These are phyloP conservation scores for Tenualosa thibaudeaui DNA, from an alignment of 2,797 vertebrate species.

Conservation along the genomic window DNA sequence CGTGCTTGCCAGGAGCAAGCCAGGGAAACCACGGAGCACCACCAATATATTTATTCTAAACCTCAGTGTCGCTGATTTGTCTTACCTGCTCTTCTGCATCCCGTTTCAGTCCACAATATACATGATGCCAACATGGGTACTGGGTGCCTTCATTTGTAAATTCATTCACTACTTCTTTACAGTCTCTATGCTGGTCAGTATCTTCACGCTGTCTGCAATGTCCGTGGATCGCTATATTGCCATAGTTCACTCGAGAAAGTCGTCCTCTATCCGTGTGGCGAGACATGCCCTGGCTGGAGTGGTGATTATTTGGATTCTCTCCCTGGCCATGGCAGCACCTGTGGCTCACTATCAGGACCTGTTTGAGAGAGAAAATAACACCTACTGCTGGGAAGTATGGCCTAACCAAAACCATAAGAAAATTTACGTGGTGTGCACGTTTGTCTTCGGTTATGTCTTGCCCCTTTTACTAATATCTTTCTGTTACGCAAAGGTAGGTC, in stretches of 20 bases:
- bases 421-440: constrained; percentile 89
- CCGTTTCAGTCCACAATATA: constrained; percentile 96
- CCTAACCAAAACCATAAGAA: constrained; percentile 82
- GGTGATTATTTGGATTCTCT: constrained; percentile 88
- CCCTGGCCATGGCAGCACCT: constrained; percentile 89
- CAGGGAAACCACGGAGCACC: constrained; percentile 87
- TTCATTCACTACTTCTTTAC: constrained; percentile 97
- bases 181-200: constrained; percentile 96
- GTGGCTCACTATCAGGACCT: constrained; percentile 90
- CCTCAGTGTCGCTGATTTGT: constrained; percentile 94
- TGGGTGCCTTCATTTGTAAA: constrained; percentile 95
- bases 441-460: constrained; percentile 93
- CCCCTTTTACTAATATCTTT: constrained; percentile 94
- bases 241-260: constrained; percentile 92
- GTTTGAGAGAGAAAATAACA: constrained; percentile 80
- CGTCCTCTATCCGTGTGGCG: constrained; percentile 84
- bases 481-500: constrained; percentile 94
- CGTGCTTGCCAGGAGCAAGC: constrained; percentile 87
- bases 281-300: constrained; percentile 85
- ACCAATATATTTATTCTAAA: constrained; percentile 98
- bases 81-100: constrained; percentile 95
- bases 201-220: constrained; percentile 96
- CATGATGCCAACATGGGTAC: constrained; percentile 88
- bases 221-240: constrained; percentile 97
- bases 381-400: constrained; percentile 97